Evolutionary conservation across 37 sponge, comb jelly and placozoan species (phyloP).

Genomic region (Hormiphora californensis): DNA sequence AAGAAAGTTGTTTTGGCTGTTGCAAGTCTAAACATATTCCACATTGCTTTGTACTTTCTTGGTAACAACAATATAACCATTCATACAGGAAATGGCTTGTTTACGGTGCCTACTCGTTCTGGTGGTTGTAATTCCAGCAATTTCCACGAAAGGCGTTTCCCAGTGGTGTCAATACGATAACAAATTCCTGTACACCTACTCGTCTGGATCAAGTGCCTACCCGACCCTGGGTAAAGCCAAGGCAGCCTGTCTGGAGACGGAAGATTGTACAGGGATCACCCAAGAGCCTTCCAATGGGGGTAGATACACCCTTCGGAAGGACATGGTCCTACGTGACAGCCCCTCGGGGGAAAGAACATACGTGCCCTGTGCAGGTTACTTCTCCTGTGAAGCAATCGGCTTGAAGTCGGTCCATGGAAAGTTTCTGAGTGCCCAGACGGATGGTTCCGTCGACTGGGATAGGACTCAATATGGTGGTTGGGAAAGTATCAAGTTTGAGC

Average conservation of each 20-base stretch:
- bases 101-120: no score
- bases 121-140: no score
- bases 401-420: background rate
- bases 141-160: background rate
- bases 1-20: no score
- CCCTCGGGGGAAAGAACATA: background rate
- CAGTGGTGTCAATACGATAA: background rate
- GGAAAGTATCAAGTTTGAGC: background rate
- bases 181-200: background rate
- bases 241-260: background rate
- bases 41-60: no score
- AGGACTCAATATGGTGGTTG: background rate
- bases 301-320: background rate
- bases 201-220: background rate
- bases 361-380: conserved; percentile 23
- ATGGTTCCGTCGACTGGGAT: background rate
- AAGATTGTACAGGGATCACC: background rate
- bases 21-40: no score
- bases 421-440: background rate
- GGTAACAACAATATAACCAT: no score
- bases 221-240: background rate
- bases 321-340: background rate
- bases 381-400: background rate
- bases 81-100: no score
- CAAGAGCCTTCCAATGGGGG: background rate